phyloP scores from a whole-genome alignment of 2,797 vertebrate genomes.

The Chaunax sp. region DNA sequence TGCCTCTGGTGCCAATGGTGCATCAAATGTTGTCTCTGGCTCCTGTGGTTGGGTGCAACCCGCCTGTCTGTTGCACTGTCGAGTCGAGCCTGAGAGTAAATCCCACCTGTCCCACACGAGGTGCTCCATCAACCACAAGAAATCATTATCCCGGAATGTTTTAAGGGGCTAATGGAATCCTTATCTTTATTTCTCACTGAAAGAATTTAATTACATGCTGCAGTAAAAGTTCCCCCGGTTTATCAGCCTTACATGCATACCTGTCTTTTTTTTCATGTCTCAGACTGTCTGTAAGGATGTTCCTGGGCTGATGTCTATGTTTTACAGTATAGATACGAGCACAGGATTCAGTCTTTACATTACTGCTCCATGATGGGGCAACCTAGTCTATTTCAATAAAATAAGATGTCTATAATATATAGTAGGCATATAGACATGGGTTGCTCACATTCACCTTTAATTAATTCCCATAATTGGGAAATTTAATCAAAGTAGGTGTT shows the following conservation, averaged over 20 bases:
- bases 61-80: slow-evolving; percentile 38
- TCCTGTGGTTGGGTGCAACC: slow-evolving; percentile 49
- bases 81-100: slow-evolving; percentile 69
- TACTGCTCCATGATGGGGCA: background rate
- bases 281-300: slow-evolving; percentile 46
- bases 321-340: slow-evolving; percentile 35
- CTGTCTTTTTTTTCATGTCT: slow-evolving; percentile 44
- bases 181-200: slow-evolving; percentile 84
- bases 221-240: slow-evolving; percentile 61
- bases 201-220: slow-evolving; percentile 78
- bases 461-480: too few relatives aligned
- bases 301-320: slow-evolving; percentile 50
- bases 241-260: slow-evolving; percentile 69
- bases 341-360: slow-evolving; percentile 29
- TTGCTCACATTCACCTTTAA: too few relatives aligned
- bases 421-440: too few relatives aligned
- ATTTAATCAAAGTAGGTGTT: too few relatives aligned
- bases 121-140: slow-evolving; percentile 80
- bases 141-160: slow-evolving; percentile 82
- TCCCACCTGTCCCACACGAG: slow-evolving; percentile 81
- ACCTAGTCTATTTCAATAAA: too few relatives aligned
- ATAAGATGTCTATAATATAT: too few relatives aligned
- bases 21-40: slow-evolving; percentile 76
- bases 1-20: slow-evolving; percentile 83
- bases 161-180: slow-evolving; percentile 84